Evolutionary conservation across 2,113 vertebrate species (phyloP), one percentile per base, ranked within the genome.

Genomic region (Proteles cristata): DNA sequence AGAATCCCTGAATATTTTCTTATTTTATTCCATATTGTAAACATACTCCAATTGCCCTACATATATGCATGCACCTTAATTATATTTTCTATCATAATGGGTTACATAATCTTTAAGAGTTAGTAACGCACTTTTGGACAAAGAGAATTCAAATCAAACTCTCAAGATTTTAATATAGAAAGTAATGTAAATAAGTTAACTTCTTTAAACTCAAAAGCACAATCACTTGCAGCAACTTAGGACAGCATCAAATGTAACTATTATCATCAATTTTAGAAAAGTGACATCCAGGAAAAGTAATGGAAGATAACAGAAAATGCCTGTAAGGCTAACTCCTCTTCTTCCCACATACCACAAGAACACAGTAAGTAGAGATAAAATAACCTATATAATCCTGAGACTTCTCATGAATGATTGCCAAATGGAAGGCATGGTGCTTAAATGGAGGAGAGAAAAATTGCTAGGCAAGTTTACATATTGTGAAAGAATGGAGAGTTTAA

Each of bases 301-400:
- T 26, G 69, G 28, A 45, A 79, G 9, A 23, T 76, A 90, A 81
- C 3, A 71, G 23, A 73, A 76, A 15, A 82, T 89, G 3, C 10
- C 0, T 35, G 45, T 31, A 3, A 77, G 26, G 11, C 2, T 86
- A 33, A 45, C 11, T 3, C 2, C 14, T 3, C 0, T 39, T 14
- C 2, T 10, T 19, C 9, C 4, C 28, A 2, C 21, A 45, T 5
- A n/a, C 0, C 8, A n/a, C 10, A 16, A 73, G 25, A 80, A 83
- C 23, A 0, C 6, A 50, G 4, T 15, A 63, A 39, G 1, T 35
- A 17, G 33, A 85, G 15, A 81, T 45, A 79, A 61, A 86, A 53
- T 90, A 35, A 90, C 4, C 31, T 77, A 16, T 2, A 16, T 8
- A 31, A 82, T 66, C 1, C 31, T 43, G 1, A 39, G 2, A 55